A percentile compares a stretch with the other conserved stretches of the same genome.
phyloP scores from a whole-genome alignment of 92 coral and sea anemone species.

The Bergia sp. region DNA sequence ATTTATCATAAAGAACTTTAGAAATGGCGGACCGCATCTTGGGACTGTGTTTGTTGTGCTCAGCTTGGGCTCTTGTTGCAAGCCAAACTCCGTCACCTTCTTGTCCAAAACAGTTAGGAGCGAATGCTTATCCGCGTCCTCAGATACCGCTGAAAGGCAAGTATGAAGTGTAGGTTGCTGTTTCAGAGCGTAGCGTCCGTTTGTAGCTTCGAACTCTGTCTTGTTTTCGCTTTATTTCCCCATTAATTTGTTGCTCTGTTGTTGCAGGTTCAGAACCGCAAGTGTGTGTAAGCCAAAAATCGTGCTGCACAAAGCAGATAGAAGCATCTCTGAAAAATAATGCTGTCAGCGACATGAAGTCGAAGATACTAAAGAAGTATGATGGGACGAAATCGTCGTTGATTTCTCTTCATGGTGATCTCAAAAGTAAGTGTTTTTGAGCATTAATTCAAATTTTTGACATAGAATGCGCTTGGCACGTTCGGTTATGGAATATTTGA shows the following conservation, averaged over 20 bases:
- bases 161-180: conserved; percentile 1
- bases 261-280: conserved; percentile 78
- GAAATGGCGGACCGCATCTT: conserved; percentile 7
- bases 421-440: conserved; percentile 75
- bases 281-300: conserved; percentile 59
- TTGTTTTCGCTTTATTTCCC: background rate
- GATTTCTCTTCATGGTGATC: conserved; percentile 64
- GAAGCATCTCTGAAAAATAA: conserved; percentile 60
- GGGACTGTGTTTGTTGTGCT: conserved; percentile 17
- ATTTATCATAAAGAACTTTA: background rate
- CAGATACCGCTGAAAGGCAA: conserved; percentile 66
- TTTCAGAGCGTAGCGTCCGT: background rate
- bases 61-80: conserved; percentile 24
- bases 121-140: conserved; percentile 48
- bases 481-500: background rate
- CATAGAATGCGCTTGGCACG: conserved; percentile 21
- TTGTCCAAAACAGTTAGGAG: conserved; percentile 76
- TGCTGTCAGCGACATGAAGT: conserved; percentile 60
- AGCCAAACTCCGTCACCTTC: conserved; percentile 21
- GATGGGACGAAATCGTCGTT: conserved; percentile 61
- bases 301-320: conserved; percentile 79
- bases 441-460: background rate
- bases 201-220: background rate
- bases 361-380: conserved; percentile 59
- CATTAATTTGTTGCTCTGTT: conserved; percentile 4